phyloP scores from a whole-genome alignment of 2,797 vertebrate species.

The Dipus sagitta region DNA sequence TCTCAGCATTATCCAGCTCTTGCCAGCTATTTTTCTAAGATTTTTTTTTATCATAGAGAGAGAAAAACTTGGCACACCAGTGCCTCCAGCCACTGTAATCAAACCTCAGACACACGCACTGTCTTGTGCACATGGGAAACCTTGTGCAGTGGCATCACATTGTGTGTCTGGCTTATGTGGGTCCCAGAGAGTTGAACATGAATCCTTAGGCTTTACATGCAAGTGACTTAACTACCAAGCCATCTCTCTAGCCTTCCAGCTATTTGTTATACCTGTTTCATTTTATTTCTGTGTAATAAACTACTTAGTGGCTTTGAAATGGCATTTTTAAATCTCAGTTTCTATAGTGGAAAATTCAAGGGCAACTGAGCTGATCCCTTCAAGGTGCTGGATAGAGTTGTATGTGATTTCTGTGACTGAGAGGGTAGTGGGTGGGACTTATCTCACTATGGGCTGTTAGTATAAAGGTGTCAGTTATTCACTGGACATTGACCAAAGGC shows the following conservation, averaged over 20 bases:
- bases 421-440: background rate
- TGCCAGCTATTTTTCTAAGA: background rate
- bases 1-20: background rate
- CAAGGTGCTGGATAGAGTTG: background rate
- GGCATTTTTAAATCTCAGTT: background rate
- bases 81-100: too few species aligned
- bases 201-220: too few species aligned
- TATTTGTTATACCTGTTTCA: too few species aligned
- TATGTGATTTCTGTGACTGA: background rate
- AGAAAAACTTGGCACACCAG: too few species aligned
- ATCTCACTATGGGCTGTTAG: background rate
- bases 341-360: background rate
- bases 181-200: too few species aligned
- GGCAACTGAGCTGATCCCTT: background rate
- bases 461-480: background rate
- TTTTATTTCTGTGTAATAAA: background rate
- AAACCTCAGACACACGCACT: too few species aligned
- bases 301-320: background rate
- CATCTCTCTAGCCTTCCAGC: too few species aligned
- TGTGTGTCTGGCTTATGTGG: too few species aligned
- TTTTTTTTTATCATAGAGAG: too few species aligned
- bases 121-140: too few species aligned
- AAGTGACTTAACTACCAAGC: too few species aligned
- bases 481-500: background rate
- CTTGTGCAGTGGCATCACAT: too few species aligned